Conservation (phyloP, 2,888 invertebrate species). For the Nymphalis urticae region DNA sequence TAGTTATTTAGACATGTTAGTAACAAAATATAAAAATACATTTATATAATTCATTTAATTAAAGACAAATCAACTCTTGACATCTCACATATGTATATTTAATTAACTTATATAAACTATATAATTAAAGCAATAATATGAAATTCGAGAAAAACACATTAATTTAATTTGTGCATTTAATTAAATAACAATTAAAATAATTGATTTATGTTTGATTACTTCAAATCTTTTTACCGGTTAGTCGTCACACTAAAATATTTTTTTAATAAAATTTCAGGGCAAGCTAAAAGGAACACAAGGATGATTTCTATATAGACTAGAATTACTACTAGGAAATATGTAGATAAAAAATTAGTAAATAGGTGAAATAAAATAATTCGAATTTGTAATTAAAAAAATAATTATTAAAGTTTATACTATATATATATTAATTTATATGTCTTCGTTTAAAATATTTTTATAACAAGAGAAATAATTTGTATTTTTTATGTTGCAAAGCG, state of each 20-base stretch:
- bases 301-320: constrained; percentile 27
- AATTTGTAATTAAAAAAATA: not conserved
- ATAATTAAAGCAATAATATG: constrained; percentile 26
- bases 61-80: constrained; percentile 32
- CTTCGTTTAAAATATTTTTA: constrained; percentile 1
- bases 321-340: constrained; percentile 30
- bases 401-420: not conserved
- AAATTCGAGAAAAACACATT: constrained; percentile 36
- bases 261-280: constrained; percentile 25
- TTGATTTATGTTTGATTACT: constrained; percentile 27
- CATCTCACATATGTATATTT: constrained; percentile 6
- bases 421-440: not conserved
- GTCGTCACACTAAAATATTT: constrained; percentile 4
- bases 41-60: constrained; percentile 34
- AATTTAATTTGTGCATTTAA: constrained; percentile 31
- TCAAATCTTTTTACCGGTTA: constrained; percentile 3
- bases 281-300: constrained; percentile 32
- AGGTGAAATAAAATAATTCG: not conserved
- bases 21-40: constrained; percentile 32
- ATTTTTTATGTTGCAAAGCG: constrained; percentile 15
- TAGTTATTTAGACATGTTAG: constrained; percentile 36
- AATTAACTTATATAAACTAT: constrained; percentile 15
- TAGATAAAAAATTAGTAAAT: constrained; percentile 1
- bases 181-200: constrained; percentile 33
- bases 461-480: not conserved